These are phyloP conservation scores for Pseudorectes ferrugineus DNA, from an alignment of 2,113 vertebrate species.

Conservation along the genomic window DNA sequence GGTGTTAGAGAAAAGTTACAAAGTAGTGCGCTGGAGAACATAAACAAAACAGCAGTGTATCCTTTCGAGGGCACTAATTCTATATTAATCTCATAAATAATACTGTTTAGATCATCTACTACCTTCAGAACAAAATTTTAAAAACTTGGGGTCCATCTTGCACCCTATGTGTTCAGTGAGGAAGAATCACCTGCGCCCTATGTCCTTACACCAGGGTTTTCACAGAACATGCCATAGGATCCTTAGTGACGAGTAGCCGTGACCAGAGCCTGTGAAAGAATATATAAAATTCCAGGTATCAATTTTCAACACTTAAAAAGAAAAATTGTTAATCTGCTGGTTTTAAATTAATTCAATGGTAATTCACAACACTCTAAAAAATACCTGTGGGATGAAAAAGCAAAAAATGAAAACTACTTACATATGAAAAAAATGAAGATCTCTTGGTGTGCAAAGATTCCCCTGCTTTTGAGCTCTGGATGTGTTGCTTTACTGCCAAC, in stretches of 20 bases:
- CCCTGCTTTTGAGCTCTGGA: not conserved
- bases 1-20: not conserved
- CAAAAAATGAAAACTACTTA: not conserved
- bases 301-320: not conserved
- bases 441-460: not conserved
- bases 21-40: not conserved
- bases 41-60: not conserved
- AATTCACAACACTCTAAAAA: not conserved
- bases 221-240: accelerated
- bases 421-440: not conserved
- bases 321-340: not conserved
- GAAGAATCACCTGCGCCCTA: accelerated
- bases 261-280: not conserved
- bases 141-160: accelerated
- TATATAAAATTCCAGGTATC: not conserved
- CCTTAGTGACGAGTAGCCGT: accelerated
- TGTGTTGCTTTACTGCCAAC: not conserved
- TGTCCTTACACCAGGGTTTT: accelerated
- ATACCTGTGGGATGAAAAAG: not conserved
- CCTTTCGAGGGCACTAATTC: not conserved
- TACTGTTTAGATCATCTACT: not conserved
- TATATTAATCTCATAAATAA: not conserved
- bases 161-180: accelerated
- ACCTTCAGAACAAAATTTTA: not conserved
- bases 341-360: not conserved